Percentiles rank a stretch among this genome's conserved stretches.
phyloP scores from a whole-genome alignment of 2,797 vertebrate species.

The Iguana delicatissima region DNA sequence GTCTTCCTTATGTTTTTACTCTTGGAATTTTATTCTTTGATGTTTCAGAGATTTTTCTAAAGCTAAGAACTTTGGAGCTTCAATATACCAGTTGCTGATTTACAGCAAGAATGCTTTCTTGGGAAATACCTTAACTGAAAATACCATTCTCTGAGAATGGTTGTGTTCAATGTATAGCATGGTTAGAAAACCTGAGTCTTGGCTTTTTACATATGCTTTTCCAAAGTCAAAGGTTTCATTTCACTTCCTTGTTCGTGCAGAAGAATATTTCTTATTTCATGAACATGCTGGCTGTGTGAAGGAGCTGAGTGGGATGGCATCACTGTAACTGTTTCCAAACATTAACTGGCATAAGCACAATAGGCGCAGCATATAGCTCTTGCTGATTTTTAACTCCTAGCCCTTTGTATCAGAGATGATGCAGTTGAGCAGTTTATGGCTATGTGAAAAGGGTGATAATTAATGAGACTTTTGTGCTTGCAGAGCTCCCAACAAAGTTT shows the following conservation, averaged over 20 bases:
- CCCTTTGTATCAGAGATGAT: constrained; percentile 63
- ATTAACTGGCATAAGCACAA: constrained; percentile 44
- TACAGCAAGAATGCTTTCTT: too few species aligned
- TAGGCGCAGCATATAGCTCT: constrained; percentile 2
- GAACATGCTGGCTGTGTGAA: constrained; percentile 42
- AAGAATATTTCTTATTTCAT: constrained; percentile 31
- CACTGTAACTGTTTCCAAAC: constrained; percentile 63
- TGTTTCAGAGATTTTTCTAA: too few species aligned
- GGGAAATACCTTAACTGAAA: too few species aligned
- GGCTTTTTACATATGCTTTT: background rate
- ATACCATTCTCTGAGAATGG: too few species aligned
- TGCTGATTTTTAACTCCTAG: constrained; percentile 38
- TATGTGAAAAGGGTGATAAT: constrained; percentile 21
- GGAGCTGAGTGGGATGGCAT: constrained; percentile 49
- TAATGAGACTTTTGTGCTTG: constrained; percentile 36
- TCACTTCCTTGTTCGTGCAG: background rate
- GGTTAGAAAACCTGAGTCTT: background rate
- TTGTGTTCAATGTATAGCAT: background rate
- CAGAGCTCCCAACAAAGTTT: background rate
- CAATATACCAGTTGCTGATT: too few species aligned
- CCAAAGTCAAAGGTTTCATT: background rate
- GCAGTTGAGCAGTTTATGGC: constrained; percentile 41
- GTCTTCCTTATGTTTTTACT: too few species aligned
- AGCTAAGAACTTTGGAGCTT: too few species aligned
- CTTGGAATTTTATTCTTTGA: too few species aligned